Base-by-base conservation (phyloP, 2,888 invertebrate genomes). In the Glyphotaelius pellucidus region DNA sequence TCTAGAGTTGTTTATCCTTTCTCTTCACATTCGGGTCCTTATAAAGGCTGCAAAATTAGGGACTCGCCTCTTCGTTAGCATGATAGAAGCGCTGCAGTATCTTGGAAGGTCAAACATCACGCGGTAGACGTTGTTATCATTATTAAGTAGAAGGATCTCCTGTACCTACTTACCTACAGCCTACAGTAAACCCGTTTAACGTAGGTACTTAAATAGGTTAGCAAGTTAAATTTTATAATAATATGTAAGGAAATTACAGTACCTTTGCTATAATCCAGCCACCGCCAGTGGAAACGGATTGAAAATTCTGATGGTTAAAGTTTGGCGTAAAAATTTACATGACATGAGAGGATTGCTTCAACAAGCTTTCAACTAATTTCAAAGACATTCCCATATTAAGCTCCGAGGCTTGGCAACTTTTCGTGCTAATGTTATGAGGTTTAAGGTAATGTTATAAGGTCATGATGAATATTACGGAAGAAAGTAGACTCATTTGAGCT, bases 321-420 rank as follows among this genome's bases (percentile, higher is more conserved):
- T 91, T 91, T 91, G 67, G 83, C 88, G 32, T 52, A 88, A 91
- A 90, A 91, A 91, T 91, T 91, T 88, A 81, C 91, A 91, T 88
- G 88, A 47, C 88, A 88, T 88, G 80, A 86, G 84, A 90, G 90
- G n/a, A 35, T 47, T 84, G 38, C 31, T 84, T 67, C 31, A 31
- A 80, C 79, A 52, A 90, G 88, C 67, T 84, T 42, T 83, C 47
- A 88, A 89, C 81, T 89, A 89, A 89, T 91, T 83, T 89, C 52
- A 84, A 91, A 91, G 89, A 91, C 89, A 91, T 91, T 91, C 87
- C 38, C 91, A 89, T 91, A 91, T 89, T 89, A 91, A 89, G 91
- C 80, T 87, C 79, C 25, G 67, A 80, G 83, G 91, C 80, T 31
- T 12, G 9, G n/a, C 38, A 91, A 91, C 83, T 91, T 91, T 89